Conservation (phyloP, 2,797 vertebrate species). For the Cuculus canorus region DNA sequence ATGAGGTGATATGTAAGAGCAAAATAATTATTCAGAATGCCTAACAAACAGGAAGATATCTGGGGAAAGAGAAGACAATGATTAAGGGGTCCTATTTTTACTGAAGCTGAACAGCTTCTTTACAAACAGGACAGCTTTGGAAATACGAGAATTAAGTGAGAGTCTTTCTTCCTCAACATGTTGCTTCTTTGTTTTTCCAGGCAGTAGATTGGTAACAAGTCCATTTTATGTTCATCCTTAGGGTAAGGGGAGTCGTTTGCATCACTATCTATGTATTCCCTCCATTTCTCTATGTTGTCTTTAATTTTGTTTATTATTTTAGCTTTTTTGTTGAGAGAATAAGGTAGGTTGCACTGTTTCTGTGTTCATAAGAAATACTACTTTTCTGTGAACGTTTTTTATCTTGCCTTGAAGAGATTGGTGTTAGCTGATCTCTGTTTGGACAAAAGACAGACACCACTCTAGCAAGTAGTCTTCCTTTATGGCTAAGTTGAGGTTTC, state of each 20-base stretch:
- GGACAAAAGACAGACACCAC: not conserved
- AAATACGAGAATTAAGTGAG: not conserved
- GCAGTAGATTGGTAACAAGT: not conserved
- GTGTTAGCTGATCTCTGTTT: not conserved
- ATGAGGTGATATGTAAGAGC: not conserved
- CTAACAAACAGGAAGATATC: not conserved
- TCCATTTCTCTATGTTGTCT: not conserved
- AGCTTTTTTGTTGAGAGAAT: not conserved
- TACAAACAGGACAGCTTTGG: not conserved
- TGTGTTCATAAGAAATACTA: not conserved
- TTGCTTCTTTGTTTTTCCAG: not conserved
- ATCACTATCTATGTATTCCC: not conserved
- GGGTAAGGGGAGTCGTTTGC: not conserved
- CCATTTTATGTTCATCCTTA: not conserved
- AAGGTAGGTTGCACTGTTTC: not conserved
- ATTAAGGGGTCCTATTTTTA: not conserved
- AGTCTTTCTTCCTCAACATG: accelerated
- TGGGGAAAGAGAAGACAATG: not conserved
- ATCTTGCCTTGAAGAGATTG: not conserved
- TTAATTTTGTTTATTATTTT: not conserved
- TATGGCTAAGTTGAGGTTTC: not conserved
- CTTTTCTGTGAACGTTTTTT: not conserved
- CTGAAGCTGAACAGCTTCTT: not conserved
- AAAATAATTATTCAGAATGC: not conserved
- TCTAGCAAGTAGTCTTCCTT: not conserved